Conservation (phyloP, 2,888 invertebrate species). For the Brachypterus glaber region DNA sequence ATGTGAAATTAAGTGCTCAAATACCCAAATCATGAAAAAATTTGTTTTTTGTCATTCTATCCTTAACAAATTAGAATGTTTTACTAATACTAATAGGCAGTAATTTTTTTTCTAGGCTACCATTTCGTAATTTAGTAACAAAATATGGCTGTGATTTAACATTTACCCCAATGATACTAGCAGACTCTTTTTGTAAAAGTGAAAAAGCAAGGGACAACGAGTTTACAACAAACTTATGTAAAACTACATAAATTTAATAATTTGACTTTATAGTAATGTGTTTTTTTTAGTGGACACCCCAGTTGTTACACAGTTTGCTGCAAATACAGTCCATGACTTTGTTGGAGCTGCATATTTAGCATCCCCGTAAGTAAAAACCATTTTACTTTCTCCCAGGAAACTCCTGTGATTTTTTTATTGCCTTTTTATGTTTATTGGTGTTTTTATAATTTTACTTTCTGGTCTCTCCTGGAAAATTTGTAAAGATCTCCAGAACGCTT, state of each 20-base stretch:
- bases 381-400: neutral
- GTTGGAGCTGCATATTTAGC: slow-evolving; percentile 76
- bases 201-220: slow-evolving; percentile 75
- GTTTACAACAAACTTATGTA: slow-evolving; percentile 59
- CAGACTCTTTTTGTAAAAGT: slow-evolving; percentile 86
- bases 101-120: slow-evolving; percentile 46
- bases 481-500: no score
- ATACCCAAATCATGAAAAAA: slow-evolving; percentile 5
- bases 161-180: slow-evolving; percentile 95
- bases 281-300: slow-evolving; percentile 61
- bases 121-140: slow-evolving; percentile 65
- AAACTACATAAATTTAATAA: slow-evolving; percentile 8
- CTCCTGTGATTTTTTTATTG: slow-evolving; percentile 1
- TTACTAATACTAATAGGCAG: no score
- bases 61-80: neutral
- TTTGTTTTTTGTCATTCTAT: slow-evolving; percentile 2
- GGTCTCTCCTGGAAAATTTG: no score
- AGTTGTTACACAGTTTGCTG: slow-evolving; percentile 90
- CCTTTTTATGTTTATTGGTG: no score
- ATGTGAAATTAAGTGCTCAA: no score
- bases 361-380: slow-evolving; percentile 51
- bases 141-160: slow-evolving; percentile 80
- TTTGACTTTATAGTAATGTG: slow-evolving; percentile 3
- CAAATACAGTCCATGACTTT: slow-evolving; percentile 74
- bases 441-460: no score